Percentiles rank a stretch among this genome's conserved stretches.
phyloP scores from a whole-genome alignment of 2,888 invertebrate genomes.

The Pilophorus perplexus region DNA sequence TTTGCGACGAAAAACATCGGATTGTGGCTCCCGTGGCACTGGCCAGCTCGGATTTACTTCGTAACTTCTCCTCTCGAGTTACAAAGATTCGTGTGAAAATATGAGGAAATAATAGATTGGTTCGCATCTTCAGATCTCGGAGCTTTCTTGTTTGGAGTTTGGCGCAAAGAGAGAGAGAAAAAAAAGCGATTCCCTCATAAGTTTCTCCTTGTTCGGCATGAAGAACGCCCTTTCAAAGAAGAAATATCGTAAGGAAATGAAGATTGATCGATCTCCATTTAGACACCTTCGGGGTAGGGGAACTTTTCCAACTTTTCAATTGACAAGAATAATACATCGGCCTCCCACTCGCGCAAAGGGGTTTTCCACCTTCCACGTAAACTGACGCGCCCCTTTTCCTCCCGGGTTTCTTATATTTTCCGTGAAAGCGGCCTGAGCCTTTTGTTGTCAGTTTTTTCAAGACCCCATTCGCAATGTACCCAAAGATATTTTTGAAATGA shows the following conservation, averaged over 20 bases:
- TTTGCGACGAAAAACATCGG: no score
- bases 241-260: slow-evolving; percentile 39
- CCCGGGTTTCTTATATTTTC: slow-evolving; percentile 2
- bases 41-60: no score
- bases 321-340: slow-evolving; percentile 38
- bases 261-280: slow-evolving; percentile 38
- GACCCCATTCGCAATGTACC: background rate
- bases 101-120: background rate
- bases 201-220: slow-evolving; percentile 35
- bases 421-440: no score
- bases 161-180: background rate
- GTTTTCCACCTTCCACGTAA: background rate
- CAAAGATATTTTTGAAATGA: no score
- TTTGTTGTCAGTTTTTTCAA: no score
- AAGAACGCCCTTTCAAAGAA: slow-evolving; percentile 38
- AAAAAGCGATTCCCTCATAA: slow-evolving; percentile 17
- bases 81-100: no score
- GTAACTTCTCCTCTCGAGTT: no score
- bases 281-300: slow-evolving; percentile 27
- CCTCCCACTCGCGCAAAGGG: slow-evolving; percentile 3
- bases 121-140: background rate
- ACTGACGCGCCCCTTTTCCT: slow-evolving; percentile 12
- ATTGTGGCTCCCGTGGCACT: no score
- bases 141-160: slow-evolving; percentile 15
- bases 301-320: slow-evolving; percentile 37